A percentile compares a stretch with the other conserved stretches of the same genome.
These are phyloP conservation scores for Todiramphus chloris DNA, from an alignment of 2,113 vertebrate species.

Conservation along the genomic window DNA sequence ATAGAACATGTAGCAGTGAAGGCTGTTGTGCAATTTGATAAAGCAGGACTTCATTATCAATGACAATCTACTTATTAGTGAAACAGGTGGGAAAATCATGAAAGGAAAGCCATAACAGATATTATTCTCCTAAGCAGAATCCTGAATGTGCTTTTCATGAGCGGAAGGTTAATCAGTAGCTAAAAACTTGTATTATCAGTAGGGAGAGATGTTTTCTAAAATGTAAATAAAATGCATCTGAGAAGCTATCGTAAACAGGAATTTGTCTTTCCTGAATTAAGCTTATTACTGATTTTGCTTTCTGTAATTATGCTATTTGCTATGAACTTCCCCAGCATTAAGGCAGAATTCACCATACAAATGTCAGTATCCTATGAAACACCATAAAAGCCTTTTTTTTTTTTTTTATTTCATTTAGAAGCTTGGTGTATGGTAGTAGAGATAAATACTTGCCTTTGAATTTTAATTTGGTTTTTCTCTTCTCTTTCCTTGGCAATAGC, in stretches of 20 bases:
- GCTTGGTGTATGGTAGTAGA: background rate
- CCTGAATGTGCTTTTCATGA: background rate
- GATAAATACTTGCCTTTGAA: background rate
- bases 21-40: background rate
- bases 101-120: background rate
- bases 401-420: background rate
- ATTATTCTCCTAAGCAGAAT: background rate
- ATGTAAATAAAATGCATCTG: constrained; percentile 6
- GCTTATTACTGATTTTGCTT: background rate
- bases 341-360: background rate
- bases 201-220: constrained; percentile 37
- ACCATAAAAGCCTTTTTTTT: background rate
- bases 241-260: background rate
- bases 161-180: background rate
- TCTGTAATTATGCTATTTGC: background rate
- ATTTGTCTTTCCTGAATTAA: constrained; percentile 31
- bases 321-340: background rate
- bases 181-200: background rate
- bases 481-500: background rate
- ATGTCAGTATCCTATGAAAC: background rate
- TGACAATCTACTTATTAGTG: background rate
- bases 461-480: background rate
- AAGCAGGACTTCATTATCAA: background rate
- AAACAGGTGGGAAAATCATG: background rate
- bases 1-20: background rate